These are phyloP conservation scores for Carlito syrichta DNA, from an alignment of 2,113 vertebrate species.

Conservation along the genomic window DNA sequence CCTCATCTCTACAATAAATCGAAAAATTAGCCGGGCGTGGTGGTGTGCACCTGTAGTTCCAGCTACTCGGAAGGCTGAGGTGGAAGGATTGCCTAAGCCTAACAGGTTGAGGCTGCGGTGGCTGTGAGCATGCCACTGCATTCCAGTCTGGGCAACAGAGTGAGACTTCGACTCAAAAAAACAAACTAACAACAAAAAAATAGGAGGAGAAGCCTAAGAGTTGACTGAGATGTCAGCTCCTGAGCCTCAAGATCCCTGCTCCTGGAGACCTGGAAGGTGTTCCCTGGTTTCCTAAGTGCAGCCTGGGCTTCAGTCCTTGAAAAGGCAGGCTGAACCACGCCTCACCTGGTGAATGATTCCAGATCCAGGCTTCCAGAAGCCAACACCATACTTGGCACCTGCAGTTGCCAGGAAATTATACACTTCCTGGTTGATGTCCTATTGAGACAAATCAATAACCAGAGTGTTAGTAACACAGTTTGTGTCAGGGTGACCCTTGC, in stretches of 20 bases:
- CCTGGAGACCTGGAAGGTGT: background rate
- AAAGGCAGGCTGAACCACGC: background rate
- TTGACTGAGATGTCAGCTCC: background rate
- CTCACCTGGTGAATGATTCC: slow-evolving; percentile 98
- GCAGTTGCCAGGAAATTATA: slow-evolving; percentile 94
- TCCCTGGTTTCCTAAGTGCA: background rate
- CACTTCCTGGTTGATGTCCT: slow-evolving; percentile 96
- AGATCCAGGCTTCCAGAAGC: slow-evolving; percentile 98
- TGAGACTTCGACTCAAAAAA: no score
- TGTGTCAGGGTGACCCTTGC: background rate
- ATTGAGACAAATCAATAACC: slow-evolving; percentile 52
- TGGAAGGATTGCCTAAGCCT: no score
- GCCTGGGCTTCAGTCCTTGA: background rate
- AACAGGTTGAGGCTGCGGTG: no score
- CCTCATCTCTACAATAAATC: no score
- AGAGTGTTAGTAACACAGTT: slow-evolving; percentile 3
- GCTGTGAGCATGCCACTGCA: no score
- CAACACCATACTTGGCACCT: slow-evolving; percentile 96
- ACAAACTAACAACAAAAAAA: no score
- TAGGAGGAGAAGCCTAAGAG: background rate
- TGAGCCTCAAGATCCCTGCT: background rate
- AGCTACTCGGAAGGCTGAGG: no score
- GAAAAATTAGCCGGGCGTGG: no score
- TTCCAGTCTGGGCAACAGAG: no score
- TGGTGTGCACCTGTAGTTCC: no score